Evolutionary conservation across 2,797 vertebrate species (phyloP).

Genomic region (Siniperca obscura): DNA sequence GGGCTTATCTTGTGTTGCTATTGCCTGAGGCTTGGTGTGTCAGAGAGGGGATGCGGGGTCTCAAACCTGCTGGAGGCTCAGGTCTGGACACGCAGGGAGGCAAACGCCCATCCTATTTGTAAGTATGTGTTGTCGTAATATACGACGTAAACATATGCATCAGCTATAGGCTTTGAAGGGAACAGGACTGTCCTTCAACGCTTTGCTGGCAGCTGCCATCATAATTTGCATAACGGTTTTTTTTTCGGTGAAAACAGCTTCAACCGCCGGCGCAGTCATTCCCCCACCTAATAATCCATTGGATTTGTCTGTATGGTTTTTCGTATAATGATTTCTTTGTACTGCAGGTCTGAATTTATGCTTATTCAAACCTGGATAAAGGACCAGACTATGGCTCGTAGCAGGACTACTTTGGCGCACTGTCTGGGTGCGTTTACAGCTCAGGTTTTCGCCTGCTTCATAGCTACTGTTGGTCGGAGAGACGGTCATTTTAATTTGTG

Average conservation of each 20-base stretch:
- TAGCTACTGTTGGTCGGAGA: fast-evolving
- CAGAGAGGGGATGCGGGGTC: slow-evolving; percentile 51
- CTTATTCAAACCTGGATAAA: neutral
- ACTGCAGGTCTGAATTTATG: neutral
- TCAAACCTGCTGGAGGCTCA: slow-evolving; percentile 41
- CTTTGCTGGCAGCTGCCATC: slow-evolving; percentile 18
- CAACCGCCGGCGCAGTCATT: slow-evolving; percentile 23
- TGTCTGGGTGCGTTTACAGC: slow-evolving; percentile 13
- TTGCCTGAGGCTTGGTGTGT: slow-evolving; percentile 17
- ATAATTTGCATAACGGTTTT: slow-evolving; percentile 61
- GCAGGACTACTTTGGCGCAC: slow-evolving; percentile 35
- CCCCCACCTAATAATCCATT: neutral
- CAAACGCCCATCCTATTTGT: slow-evolving; percentile 20
- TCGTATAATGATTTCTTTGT: neutral
- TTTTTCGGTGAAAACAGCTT: slow-evolving; percentile 57
- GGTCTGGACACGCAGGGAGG: slow-evolving; percentile 57
- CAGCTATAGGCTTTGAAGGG: neutral
- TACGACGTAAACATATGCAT: neutral
- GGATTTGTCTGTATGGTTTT: neutral
- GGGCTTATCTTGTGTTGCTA: slow-evolving; percentile 16
- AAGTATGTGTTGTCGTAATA: slow-evolving; percentile 8
- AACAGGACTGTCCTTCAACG: slow-evolving; percentile 7
- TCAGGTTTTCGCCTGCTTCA: neutral
- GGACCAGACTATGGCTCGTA: neutral
- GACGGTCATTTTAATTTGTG: fast-evolving